Evolutionary conservation across 2,888 invertebrate genomes (phyloP), one percentile per base, ranked within the genome.

Genomic region (Brachypalpus laphriformis): DNA sequence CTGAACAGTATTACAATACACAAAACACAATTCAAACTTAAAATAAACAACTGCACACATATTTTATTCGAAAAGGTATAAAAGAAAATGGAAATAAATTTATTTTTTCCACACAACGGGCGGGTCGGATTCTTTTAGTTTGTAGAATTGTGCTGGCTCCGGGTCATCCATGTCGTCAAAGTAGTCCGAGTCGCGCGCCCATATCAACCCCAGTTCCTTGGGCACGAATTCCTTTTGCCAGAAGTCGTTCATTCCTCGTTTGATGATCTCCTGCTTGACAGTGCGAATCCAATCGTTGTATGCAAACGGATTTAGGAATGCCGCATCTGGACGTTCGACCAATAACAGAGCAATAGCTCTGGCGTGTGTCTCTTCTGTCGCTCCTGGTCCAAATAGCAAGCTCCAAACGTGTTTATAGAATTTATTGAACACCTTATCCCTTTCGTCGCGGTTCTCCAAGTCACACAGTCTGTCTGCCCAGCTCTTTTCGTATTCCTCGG

Each of bases 311-410:
- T 87, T 88, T 63, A 88, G 88, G 56, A 89, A 89, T 70, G 90
- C 88, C 1, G 92, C 91, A 76, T 92, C 90, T 2, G 94, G 94
- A 37, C 89, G 90, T 66, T 90, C 88, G 31, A 87, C 88, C 2
- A 87, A 85, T 4, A 91, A 71, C 18, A 91, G 63, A 0, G 89
- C 88, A 3, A 82, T 82, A 0, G 91, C 91, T 80, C 11, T 82
- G 18, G 61, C 76, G 25, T 87, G 87, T 71, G 87, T 87, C 42
- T 87, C 88, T 45, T 14, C 1, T 2, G 49, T 54, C 1, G 82
- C 40, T 6, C 82, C 54, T 5, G 56, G 45, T 2, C 66, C 80
- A 51, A 91, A 91, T 2, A 91, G 14, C 3, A 91, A 65, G 9
- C 85, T 80, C 91, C 91, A 91, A 34, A 91, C 8, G 34, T 76